These are phyloP conservation scores for Tetraneura akinire DNA, from an alignment of 1,140 invertebrate genomes.

Conservation along the genomic window DNA sequence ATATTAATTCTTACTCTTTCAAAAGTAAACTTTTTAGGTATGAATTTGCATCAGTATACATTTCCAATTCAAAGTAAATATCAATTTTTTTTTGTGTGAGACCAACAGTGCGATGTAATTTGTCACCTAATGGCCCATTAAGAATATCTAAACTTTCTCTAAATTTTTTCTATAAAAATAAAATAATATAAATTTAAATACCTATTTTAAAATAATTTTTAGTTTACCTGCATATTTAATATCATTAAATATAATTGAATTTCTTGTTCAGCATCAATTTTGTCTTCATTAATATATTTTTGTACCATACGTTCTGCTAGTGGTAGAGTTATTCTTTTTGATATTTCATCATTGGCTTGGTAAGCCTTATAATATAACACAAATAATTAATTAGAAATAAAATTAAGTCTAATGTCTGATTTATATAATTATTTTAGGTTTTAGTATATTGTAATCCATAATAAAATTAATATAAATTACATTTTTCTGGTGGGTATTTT, in stretches of 20 bases:
- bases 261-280: constrained; percentile 92
- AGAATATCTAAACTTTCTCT: constrained; percentile 79
- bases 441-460: no score
- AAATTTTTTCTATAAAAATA: constrained; percentile 68
- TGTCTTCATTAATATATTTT: constrained; percentile 85
- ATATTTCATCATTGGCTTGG: constrained; percentile 55
- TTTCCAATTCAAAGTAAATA: constrained; percentile 71
- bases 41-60: constrained; percentile 72
- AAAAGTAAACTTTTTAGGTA: constrained; percentile 64
- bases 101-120: constrained; percentile 64
- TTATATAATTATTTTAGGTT: no score
- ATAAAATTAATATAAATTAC: no score
- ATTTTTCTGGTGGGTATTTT: no score
- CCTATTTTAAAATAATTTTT: not conserved
- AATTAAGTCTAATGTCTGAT: no score
- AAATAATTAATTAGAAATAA: not conserved
- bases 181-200: constrained; percentile 25
- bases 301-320: constrained; percentile 80
- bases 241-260: constrained; percentile 89
- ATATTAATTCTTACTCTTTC: constrained; percentile 65
- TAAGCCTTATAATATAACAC: constrained; percentile 57
- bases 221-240: constrained; percentile 69
- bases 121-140: constrained; percentile 71
- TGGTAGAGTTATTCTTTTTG: constrained; percentile 69
- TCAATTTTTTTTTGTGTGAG: constrained; percentile 71